Evolutionary conservation across 2,888 invertebrate genomes (phyloP).

Genomic region (Linnaemya vulpina): DNA sequence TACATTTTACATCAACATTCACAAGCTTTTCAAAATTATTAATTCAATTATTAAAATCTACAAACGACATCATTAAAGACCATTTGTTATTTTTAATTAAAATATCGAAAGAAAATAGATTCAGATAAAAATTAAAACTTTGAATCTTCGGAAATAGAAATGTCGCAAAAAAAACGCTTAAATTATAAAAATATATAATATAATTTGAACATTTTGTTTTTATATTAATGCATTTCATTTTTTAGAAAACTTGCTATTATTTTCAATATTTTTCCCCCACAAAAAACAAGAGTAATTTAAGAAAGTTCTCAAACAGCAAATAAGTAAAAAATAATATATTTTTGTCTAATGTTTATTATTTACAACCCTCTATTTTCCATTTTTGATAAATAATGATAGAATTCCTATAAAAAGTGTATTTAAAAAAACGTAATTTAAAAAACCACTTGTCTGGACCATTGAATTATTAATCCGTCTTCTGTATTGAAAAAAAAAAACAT

Average conservation of each 20-base stretch:
- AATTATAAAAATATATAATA: constrained; percentile 55
- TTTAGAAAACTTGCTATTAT: constrained; percentile 45
- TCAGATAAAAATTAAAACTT: constrained; percentile 28
- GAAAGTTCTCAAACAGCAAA: constrained; percentile 44
- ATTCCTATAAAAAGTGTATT: constrained; percentile 35
- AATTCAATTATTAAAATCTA: constrained; percentile 10
- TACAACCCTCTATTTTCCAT: constrained; percentile 22
- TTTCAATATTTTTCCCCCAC: constrained; percentile 46
- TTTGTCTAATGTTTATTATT: constrained; percentile 44
- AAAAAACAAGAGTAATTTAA: constrained; percentile 49
- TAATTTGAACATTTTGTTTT: constrained; percentile 64
- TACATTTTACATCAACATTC: constrained; percentile 22
- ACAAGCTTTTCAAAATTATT: constrained; percentile 55
- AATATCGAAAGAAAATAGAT: constrained; percentile 43
- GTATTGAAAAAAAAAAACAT: constrained; percentile 52
- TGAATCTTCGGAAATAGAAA: constrained; percentile 55
- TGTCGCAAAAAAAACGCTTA: constrained; percentile 74
- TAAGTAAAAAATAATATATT: constrained; percentile 46
- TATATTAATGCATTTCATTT: constrained; percentile 60
- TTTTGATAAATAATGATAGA: constrained; percentile 34
- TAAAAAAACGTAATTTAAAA: constrained; percentile 25
- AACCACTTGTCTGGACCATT: constrained; percentile 49
- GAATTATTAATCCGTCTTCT: constrained; percentile 68
- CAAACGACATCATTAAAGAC: constrained; percentile 57
- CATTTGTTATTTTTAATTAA: constrained; percentile 58